Base-by-base conservation (phyloP, 2,888 invertebrate genomes). In the Phanerotoma sp. region DNA sequence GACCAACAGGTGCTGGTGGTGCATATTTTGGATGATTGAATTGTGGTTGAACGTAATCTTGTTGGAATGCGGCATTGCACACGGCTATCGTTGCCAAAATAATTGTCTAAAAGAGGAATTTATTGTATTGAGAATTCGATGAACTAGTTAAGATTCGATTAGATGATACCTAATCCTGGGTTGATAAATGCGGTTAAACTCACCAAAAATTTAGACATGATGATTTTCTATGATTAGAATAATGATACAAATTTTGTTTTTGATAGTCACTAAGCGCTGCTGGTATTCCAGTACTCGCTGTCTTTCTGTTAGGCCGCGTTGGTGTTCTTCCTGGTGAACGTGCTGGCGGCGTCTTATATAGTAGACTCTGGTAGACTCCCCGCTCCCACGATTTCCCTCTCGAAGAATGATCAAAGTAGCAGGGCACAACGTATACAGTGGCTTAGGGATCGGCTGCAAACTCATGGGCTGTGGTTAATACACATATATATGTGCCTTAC, bases 321-420 rank as follows among this genome's bases (percentile, higher is more conserved):
- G 65, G 70, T 70, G 71, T 69, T 72, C 74, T 72, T 71, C 70
- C 72, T 67, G 71, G 73, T 65, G 75, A 71, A 74, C 68, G 71
- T 61, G 63, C 65, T 61, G 65, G 69, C 71, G 72, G 66, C 67
- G 71, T 72, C 74, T 75, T 75, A 75, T 75, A 75, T 70, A 64
- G 62, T 63, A 58, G 61, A 49, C 60, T 55, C 57, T 62, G 54
- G 55, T 51, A 50, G 41, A 46, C 60, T 65, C 57, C 66, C 63
- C 68, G 72, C 71, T 72, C 67, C 66, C 61, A 61, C 62, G 58
- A 65, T 55, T 51, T 54, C 66, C 65, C 61, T 65, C 61, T 54
- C 41, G 54, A n/a, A n/a, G n/a, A n/a, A n/a, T n/a, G n/a, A n/a
- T n/a, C 25, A 25, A 25, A 25, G 25, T 5, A 25, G 25, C 25